Conservation (phyloP, 1,140 invertebrate genomes). For the Drosophila rufa region DNA sequence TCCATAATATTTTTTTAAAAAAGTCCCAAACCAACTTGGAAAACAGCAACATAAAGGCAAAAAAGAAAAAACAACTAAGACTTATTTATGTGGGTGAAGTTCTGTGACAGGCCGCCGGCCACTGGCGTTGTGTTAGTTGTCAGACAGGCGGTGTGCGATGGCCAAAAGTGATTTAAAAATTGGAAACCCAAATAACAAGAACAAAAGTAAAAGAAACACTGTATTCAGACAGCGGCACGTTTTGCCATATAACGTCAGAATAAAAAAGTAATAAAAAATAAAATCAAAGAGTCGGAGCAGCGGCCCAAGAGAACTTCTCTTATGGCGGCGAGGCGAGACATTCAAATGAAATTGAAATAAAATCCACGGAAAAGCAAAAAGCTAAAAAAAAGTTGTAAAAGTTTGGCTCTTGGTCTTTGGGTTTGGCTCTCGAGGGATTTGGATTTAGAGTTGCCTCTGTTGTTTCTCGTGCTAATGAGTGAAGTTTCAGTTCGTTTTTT, state of each 20-base stretch:
- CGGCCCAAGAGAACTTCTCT: constrained; percentile 13
- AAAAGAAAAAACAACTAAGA: constrained; percentile 9
- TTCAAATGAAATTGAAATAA: constrained; percentile 58
- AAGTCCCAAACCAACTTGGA: too few relatives aligned
- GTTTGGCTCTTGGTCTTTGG: constrained; percentile 30
- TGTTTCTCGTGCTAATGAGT: constrained; percentile 65
- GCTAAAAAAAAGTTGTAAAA: constrained; percentile 38
- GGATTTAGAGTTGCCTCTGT: constrained; percentile 29
- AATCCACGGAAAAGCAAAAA: constrained; percentile 12
- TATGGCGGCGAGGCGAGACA: constrained; percentile 30
- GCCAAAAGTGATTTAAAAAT: constrained; percentile 63
- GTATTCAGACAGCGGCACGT: constrained; percentile 46
- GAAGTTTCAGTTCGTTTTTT: constrained; percentile 43
- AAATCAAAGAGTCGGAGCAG: constrained; percentile 10
- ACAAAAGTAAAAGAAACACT: constrained; percentile 29
- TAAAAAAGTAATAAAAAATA: constrained; percentile 40
- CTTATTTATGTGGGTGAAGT: constrained; percentile 77
- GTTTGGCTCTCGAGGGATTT: constrained; percentile 48
- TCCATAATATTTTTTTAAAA: neutral
- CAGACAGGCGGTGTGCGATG: constrained; percentile 33
- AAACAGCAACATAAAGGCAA: constrained; percentile 10
- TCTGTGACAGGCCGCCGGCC: constrained; percentile 47
- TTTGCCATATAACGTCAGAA: constrained; percentile 39
- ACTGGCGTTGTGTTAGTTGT: constrained; percentile 53
- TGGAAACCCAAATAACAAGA: constrained; percentile 26